phyloP scores from a whole-genome alignment of 2,888 invertebrate species.

The Priapulus caudatus region DNA sequence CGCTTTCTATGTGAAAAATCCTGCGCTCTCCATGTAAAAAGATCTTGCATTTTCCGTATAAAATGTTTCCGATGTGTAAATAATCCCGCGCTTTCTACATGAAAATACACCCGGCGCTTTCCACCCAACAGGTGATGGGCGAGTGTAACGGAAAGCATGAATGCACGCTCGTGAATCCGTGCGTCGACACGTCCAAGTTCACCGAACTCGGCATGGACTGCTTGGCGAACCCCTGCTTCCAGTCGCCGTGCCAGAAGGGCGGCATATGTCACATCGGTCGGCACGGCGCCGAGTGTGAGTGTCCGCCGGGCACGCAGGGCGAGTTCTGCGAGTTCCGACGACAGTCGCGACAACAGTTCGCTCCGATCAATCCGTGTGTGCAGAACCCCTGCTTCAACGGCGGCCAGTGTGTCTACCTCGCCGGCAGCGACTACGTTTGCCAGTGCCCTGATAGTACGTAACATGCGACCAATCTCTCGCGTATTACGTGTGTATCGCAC shows the following conservation, averaged over 20 bases:
- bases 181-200: background rate
- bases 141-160: background rate
- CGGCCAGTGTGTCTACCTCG: background rate
- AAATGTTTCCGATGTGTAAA: too few species aligned
- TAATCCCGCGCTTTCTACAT: too few species aligned
- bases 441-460: background rate
- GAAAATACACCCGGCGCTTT: too few species aligned
- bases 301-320: background rate
- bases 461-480: too few species aligned
- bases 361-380: background rate
- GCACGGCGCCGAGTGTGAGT: background rate
- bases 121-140: too few species aligned
- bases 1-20: too few species aligned
- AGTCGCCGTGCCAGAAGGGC: background rate
- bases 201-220: background rate
- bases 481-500: too few species aligned
- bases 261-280: background rate
- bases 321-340: conserved; percentile 1
- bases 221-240: background rate
- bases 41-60: too few species aligned
- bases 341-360: too few species aligned
- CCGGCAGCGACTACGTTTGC: background rate
- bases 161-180: background rate
- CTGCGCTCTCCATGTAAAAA: too few species aligned
- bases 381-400: background rate